These are phyloP conservation scores for Colostygia pectinataria DNA, from an alignment of 2,888 invertebrate genomes.

Conservation along the genomic window DNA sequence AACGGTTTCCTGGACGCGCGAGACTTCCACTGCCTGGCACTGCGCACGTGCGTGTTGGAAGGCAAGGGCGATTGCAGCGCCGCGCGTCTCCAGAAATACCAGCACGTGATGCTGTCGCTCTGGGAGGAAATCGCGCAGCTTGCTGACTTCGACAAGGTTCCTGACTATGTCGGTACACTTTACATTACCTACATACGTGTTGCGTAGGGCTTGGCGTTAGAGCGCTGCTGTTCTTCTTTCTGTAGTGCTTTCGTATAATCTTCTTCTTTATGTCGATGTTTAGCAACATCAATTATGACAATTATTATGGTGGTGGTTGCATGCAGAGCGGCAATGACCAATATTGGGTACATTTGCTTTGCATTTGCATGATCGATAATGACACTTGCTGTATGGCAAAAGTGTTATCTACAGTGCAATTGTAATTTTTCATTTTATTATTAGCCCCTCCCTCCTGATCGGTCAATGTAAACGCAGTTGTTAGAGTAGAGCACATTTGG, in stretches of 20 bases:
- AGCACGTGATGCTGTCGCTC: slow-evolving; percentile 91
- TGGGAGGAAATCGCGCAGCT: slow-evolving; percentile 94
- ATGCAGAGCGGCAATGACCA: no score
- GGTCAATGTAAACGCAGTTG: no score
- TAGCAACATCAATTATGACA: no score
- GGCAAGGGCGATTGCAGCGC: slow-evolving; percentile 91
- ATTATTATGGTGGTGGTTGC: no score
- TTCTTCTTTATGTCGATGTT: no score
- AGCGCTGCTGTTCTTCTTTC: slow-evolving; percentile 29
- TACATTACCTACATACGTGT: slow-evolving; percentile 45
- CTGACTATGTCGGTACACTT: slow-evolving; percentile 78
- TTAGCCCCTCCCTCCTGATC: no score
- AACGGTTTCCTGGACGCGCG: slow-evolving; percentile 92
- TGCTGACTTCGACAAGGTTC: slow-evolving; percentile 93
- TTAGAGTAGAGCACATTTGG: no score
- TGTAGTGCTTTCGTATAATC: background rate
- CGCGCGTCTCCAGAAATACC: slow-evolving; percentile 88
- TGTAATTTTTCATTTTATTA: no score
- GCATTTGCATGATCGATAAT: no score
- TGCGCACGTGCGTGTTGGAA: slow-evolving; percentile 91
- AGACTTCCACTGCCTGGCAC: slow-evolving; percentile 92
- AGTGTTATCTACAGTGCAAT: no score
- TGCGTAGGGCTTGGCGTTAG: slow-evolving; percentile 19
- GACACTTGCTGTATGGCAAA: no score
- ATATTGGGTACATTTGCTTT: no score